Percentiles rank a stretch among this genome's conserved stretches.
These are phyloP conservation scores for Donacobius atricapilla DNA, from an alignment of 2,113 vertebrate genomes.

Conservation along the genomic window DNA sequence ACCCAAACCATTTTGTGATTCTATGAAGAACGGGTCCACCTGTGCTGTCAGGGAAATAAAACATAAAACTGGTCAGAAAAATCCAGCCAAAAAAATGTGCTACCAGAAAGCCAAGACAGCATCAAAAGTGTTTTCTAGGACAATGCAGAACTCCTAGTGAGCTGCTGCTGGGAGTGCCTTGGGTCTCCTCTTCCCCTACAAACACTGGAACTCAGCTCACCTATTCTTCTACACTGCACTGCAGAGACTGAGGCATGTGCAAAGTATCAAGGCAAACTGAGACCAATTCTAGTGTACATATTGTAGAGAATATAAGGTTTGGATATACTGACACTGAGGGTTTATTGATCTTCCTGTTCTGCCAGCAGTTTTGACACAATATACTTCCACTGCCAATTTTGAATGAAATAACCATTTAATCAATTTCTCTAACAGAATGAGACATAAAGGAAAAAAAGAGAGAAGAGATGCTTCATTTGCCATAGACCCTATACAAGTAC, in stretches of 20 bases:
- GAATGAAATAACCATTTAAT: background rate
- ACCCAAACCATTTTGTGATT: background rate
- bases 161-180: background rate
- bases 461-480: background rate
- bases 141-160: background rate
- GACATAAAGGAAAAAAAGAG: background rate
- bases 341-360: background rate
- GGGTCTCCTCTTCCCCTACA: accelerated
- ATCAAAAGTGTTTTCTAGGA: background rate
- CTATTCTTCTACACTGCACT: background rate
- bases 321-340: background rate
- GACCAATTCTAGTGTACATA: background rate
- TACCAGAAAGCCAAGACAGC: background rate
- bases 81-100: background rate
- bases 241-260: background rate
- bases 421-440: background rate
- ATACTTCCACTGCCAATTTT: background rate
- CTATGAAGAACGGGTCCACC: background rate
- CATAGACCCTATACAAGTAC: background rate
- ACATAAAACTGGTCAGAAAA: background rate
- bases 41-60: background rate
- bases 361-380: background rate
- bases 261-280: background rate
- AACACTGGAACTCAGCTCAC: background rate
- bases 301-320: background rate